Evolutionary conservation across 2,888 invertebrate species (phyloP).

Genomic region (Venusia cambrica): DNA sequence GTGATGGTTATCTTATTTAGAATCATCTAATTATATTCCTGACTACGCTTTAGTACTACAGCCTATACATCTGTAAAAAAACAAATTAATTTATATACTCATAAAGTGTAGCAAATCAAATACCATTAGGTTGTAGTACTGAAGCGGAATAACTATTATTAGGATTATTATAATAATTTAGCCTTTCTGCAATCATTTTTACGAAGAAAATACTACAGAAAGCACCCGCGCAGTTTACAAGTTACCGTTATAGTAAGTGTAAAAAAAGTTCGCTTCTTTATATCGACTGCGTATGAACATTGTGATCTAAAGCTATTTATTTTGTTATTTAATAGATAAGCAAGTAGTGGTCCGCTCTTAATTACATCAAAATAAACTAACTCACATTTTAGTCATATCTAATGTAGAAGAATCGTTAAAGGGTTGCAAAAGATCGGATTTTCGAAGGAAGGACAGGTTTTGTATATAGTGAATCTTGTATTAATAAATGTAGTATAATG

Average conservation of each 20-base stretch:
- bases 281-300: slow-evolving; percentile 48
- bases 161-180: slow-evolving; percentile 52
- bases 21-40: slow-evolving; percentile 40
- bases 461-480: slow-evolving; percentile 71
- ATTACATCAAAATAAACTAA: slow-evolving; percentile 31
- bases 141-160: slow-evolving; percentile 37
- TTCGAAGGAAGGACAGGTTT: slow-evolving; percentile 50
- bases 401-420: slow-evolving; percentile 37
- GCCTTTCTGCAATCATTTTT: slow-evolving; percentile 76
- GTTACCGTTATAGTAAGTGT: slow-evolving; percentile 26
- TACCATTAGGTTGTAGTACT: slow-evolving; percentile 25
- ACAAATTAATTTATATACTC: slow-evolving; percentile 3
- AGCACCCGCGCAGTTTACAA: slow-evolving; percentile 48
- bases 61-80: not conserved
- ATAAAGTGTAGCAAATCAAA: slow-evolving; percentile 8
- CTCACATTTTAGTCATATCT: slow-evolving; percentile 31
- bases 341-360: slow-evolving; percentile 39
- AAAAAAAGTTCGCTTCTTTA: slow-evolving; percentile 20
- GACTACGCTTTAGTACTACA: slow-evolving; percentile 38
- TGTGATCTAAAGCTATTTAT: slow-evolving; percentile 68
- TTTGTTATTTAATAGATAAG: slow-evolving; percentile 64
- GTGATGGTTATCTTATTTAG: slow-evolving; percentile 23
- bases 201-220: slow-evolving; percentile 63
- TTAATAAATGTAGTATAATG: slow-evolving; percentile 71
- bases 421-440: slow-evolving; percentile 37